Evolutionary conservation across 2,888 invertebrate species (phyloP), one percentile per base, ranked within the genome.

Genomic region (Latrodectus hesperus): DNA sequence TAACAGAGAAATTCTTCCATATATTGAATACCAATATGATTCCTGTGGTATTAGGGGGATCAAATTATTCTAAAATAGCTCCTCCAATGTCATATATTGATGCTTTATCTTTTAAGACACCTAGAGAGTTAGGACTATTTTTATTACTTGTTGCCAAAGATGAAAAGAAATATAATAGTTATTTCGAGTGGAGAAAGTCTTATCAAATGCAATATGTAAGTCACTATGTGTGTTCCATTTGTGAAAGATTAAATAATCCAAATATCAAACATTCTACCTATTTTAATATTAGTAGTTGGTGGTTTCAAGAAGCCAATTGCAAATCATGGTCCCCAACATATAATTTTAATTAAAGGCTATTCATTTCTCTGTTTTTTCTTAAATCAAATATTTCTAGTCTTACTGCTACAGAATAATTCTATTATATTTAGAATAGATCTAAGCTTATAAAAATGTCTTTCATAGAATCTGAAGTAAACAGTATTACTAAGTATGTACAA

Each of bases 1-100:
- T 92, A 5, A 92, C 92, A 16, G 92, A 92, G 89, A 92, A 92
- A 88, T 92, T 92, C 85, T 92, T 92, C 89, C 74, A 91, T 90
- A 91, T 92, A 89, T 91, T 92, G 90, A 82, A 81, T 60, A 88
- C 87, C n/a, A 65, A 89, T 82, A 88, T 90, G 76, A 55, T 90
- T 60, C 89, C 89, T 12, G 84, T 90, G 12, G 90, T 90, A 16
- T 80, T 90, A 2, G 90, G 90, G 9, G 90, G 90, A 17, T 90
- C 90, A 14, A 85, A 90, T 78, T 90, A 90, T 64, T 79, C 87
- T 0, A 51, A 67, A 55, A 64, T 90, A n/a, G 90, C 90, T 11
- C 90, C 90, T 26, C 87, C 90, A 11, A 78, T 88, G 67, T 90
- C 90, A 17, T 90, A 77, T 65, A 90, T 90, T 51, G 88, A 90